Evolutionary conservation across 2,888 invertebrate genomes (phyloP), one percentile per base, ranked within the genome.

Genomic region (Thecocarcelia acutangulata): DNA sequence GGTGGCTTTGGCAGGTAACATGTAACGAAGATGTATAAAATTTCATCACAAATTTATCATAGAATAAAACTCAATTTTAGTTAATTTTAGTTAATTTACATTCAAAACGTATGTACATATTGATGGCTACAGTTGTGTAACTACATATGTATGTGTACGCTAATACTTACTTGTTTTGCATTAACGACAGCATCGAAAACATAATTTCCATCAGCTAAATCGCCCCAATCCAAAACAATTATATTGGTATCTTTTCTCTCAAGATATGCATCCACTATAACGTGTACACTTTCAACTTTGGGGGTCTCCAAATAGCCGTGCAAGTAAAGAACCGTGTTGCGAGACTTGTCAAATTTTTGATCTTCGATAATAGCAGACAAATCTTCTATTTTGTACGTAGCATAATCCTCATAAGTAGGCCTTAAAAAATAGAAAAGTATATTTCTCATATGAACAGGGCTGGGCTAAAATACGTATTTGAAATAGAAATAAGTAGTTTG

Each of bases 221-320:
- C 88, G 3, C 88, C 87, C 91, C 91, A 91, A 72, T 91, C 90
- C 46, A 91, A 72, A 0, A 90, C 85, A 61, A 91, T 86, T 2
- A 90, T 84, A 83, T 91, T 91, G 5, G 88, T 86, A 80, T 91
- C 89, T 1, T 77, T 84, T 2, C 90, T 87, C 59, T 88, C 85
- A 37, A 90, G 79, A 83, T 91, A 91, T 2, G 91, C 90, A 74
- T 90, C 87, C 2, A 89, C 90, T 19, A 91, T 88, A 2, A 91
- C 90, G 90, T 92, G 92, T 83, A 93, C 90, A 86, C 93, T 93
- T 86, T 93, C 92, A 63, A 93, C 92, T 74, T 92, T 90, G 0
- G 93, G 92, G 44, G 92, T 91, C 86, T 93, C 93, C 82, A 93
- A 91, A 85, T 93, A 93, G 0, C 93, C 93, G 86, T 93, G 93